Percentiles rank a stretch among this genome's conserved stretches.
Evolutionary conservation across 1,140 invertebrate genomes (phyloP).

Genomic region (Thaumatotibia leucotreta): DNA sequence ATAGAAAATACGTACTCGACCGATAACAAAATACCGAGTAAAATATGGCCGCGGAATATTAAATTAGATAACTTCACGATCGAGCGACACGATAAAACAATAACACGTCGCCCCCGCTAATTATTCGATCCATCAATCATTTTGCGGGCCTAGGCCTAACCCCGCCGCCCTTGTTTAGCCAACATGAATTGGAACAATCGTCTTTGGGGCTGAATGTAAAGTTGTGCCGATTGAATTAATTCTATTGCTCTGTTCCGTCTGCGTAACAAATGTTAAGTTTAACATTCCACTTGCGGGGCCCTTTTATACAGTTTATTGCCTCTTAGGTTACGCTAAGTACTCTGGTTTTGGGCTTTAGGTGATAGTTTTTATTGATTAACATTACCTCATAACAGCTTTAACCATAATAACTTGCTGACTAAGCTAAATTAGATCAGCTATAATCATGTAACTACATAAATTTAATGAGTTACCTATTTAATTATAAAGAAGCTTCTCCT

Average conservation of each 20-base stretch:
- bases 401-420: too few species aligned
- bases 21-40: background rate
- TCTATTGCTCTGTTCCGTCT: slow-evolving; percentile 61
- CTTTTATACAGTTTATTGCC: slow-evolving; percentile 36
- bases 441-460: too few species aligned
- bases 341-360: background rate
- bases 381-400: too few species aligned
- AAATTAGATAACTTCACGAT: slow-evolving; percentile 8
- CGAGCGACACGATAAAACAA: slow-evolving; percentile 14
- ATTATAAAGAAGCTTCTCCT: too few species aligned
- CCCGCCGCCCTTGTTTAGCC: slow-evolving; percentile 52
- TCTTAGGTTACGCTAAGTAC: slow-evolving; percentile 17
- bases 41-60: background rate
- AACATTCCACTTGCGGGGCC: slow-evolving; percentile 41
- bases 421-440: too few species aligned
- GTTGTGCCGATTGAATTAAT: slow-evolving; percentile 70
- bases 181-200: slow-evolving; percentile 61
- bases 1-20: background rate
- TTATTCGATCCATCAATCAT: slow-evolving; percentile 48
- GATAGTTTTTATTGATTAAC: background rate
- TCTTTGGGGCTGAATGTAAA: slow-evolving; percentile 58
- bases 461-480: too few species aligned
- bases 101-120: slow-evolving; percentile 19
- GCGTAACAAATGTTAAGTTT: slow-evolving; percentile 57
- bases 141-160: slow-evolving; percentile 46